Evolutionary conservation across 2,888 invertebrate genomes (phyloP).

Genomic region (Archaeoteleia sp.): DNA sequence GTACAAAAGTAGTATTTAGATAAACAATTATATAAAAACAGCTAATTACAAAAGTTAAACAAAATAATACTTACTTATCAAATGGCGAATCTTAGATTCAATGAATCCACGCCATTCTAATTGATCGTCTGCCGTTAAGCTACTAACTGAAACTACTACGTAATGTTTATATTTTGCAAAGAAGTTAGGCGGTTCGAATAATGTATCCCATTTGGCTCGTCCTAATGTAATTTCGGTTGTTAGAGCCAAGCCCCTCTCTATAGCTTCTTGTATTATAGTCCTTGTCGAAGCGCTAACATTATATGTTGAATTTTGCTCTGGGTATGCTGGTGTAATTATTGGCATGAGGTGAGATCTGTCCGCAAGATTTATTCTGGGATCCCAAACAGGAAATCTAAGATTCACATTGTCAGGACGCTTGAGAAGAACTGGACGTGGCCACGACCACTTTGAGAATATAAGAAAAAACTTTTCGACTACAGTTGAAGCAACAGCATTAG

Average conservation of each 20-base stretch:
- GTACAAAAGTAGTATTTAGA: constrained; percentile 22
- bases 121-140: constrained; percentile 88
- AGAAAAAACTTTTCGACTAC: constrained; percentile 98
- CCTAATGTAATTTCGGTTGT: constrained; percentile 92
- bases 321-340: constrained; percentile 99
- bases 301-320: constrained; percentile 99
- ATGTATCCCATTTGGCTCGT: constrained; percentile 89
- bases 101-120: constrained; percentile 97
- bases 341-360: constrained; percentile 99
- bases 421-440: constrained; percentile 98
- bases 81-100: constrained; percentile 95
- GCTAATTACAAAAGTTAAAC: constrained; percentile 1
- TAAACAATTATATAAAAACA: constrained; percentile 20
- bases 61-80: constrained; percentile 80
- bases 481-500: constrained; percentile 95
- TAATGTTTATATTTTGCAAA: constrained; percentile 95
- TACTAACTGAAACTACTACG: constrained; percentile 91
- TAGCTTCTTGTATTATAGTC: constrained; percentile 94
- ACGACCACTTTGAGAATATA: constrained; percentile 98
- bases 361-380: constrained; percentile 85
- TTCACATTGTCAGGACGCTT: constrained; percentile 93
- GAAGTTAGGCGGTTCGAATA: constrained; percentile 97
- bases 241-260: constrained; percentile 84
- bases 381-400: constrained; percentile 96
- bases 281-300: constrained; percentile 96